Base-by-base conservation (phyloP, 2,888 invertebrate species). In the Patella ulyssiponensis region DNA sequence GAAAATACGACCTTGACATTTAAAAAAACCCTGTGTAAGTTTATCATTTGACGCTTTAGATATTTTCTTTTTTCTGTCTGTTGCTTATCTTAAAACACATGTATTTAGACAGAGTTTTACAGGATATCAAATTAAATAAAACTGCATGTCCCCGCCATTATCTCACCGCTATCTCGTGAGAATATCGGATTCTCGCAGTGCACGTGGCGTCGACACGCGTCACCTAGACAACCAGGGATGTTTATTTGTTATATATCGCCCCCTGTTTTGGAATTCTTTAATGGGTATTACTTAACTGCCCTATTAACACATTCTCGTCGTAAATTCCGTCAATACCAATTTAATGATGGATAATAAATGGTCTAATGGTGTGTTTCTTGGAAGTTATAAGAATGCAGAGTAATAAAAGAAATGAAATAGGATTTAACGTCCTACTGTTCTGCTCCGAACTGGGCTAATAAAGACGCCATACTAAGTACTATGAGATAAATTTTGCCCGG, bases 191-290 rank as follows among this genome's bases (percentile, higher is more conserved):
- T 44, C 44, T 23, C 64, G 3, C 64, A 12, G 20, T 20, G 64
- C 64, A 64, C 64, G 64, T 64, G 64, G 20, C 20, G 64, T 44
- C 44, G 23, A 23, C 64, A 64, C 64, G 64, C 64, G 64, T 64
- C 64, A 12, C 20, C 12, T 12, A 23, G 64, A 64, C 64, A 64
- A 23, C 64, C 20, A 44, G 44, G 0, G 44, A 44, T 44, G 44
- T 44, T 44, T 44, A 44, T 44, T 44, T 44, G 44, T 44, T 44
- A 9, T 44, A 44, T 44, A 44, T 44, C 44, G 44, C 44, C 44
- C 44, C 44, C 44, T 44, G 44, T 44, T 44, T 44, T 44, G 44
- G 44, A 44, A 44, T 44, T 44, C 44, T 44, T 44, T 44, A 44
- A 44, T 44, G 44, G 44, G 44, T 9, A 44, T 44, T 44, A 44